Base-by-base conservation (phyloP, 1,140 invertebrate genomes). In the Dendrolimus punctatus region DNA sequence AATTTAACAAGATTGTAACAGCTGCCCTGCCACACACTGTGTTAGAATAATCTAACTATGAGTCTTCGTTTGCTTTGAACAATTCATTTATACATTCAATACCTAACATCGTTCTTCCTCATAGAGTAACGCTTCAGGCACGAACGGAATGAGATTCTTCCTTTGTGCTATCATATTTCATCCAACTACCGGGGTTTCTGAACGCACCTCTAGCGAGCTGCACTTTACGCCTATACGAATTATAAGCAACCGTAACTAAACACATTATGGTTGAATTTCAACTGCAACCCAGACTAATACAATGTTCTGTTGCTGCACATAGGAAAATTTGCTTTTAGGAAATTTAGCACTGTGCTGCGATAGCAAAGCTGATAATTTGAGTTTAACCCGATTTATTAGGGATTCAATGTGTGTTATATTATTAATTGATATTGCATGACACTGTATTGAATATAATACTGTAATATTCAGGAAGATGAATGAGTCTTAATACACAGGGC, bases 131-230 rank as follows among this genome's bases (percentile, higher is more conserved):
- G 71, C 74, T 71, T 53, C 62, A 70, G 71, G 71, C 69, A 71
- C 67, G 62, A 66, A 65, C 63, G 66, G 69, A 76, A 73, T 71
- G 68, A 69, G 71, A 73, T 79, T 74, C 76, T 74, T 73, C 64
- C 73, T 76, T 77, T 77, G 71, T 71, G 66, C 62, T 66, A 68
- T 72, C 79, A 75, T 76, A 78, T 80, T 78, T 76, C 73, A 79
- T 79, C 63, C 66, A 77, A 65, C 71, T 68, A 71, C 65, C 61
- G 52, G 40, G 48, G 53, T 54, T 53, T 50, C 62, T 61, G 55
- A 65, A 73, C 67, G 61, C 71, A 77, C 59, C 63, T 59, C 64
- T 48, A 57, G 50, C 59, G 53, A 52, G 58, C 52, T 23, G 23
- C 48, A 45, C 47, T 40, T 9, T 50, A 7, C 4, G 39, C 43